Conservation (phyloP, 2,797 vertebrate genomes). For the Limnodromus scolopaceus region DNA sequence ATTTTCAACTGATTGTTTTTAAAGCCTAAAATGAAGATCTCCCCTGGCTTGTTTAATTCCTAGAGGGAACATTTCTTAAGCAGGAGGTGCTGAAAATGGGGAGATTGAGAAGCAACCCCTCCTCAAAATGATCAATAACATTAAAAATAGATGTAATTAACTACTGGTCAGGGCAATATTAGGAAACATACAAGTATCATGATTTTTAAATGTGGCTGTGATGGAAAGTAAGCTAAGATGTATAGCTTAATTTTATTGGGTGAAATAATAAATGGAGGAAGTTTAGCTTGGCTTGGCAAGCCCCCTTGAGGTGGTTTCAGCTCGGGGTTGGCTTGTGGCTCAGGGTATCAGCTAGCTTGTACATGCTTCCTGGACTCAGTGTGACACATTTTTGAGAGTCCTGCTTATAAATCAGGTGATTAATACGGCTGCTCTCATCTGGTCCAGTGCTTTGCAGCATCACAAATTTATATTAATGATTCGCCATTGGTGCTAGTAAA, state of each 20-base stretch:
- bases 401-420: background rate
- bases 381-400: background rate
- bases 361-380: background rate
- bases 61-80: background rate
- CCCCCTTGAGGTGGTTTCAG: background rate
- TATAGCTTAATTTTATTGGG: conserved; percentile 16
- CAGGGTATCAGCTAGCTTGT: background rate
- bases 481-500: background rate
- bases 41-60: background rate
- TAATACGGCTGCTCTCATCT: background rate
- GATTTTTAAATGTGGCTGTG: background rate
- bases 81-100: background rate
- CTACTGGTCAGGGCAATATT: background rate
- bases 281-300: background rate
- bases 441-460: background rate
- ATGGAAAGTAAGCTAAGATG: background rate
- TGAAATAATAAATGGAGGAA: background rate
- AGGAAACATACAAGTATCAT: background rate
- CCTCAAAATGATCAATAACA: background rate
- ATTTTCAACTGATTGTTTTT: background rate
- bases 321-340: background rate
- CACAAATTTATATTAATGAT: background rate
- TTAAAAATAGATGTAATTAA: background rate
- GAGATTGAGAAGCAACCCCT: background rate
- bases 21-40: background rate